Percentiles rank a stretch among this genome's conserved stretches.
phyloP scores from a whole-genome alignment of 2,888 invertebrate species.

The Calliphora vomitoria region DNA sequence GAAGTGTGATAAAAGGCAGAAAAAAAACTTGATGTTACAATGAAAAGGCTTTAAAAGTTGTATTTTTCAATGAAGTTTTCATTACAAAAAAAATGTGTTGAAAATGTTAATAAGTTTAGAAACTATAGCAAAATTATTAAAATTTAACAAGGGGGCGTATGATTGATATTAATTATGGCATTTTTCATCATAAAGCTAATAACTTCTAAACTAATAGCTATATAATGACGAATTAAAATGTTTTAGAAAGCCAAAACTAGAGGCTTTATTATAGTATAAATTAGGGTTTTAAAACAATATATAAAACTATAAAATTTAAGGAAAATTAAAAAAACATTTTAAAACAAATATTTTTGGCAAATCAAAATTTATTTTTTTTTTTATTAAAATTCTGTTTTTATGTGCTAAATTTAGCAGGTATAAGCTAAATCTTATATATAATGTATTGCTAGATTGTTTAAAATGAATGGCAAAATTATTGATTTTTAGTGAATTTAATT shows the following conservation, averaged over 20 bases:
- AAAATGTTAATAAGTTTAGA: background rate
- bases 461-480: too few relatives aligned
- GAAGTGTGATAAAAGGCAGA: background rate
- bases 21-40: background rate
- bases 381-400: too few relatives aligned
- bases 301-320: background rate
- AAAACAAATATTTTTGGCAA: background rate
- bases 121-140: background rate
- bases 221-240: background rate
- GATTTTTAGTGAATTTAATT: too few relatives aligned
- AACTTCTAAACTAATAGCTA: background rate
- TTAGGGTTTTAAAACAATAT: background rate
- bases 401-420: too few relatives aligned
- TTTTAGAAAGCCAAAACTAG: background rate
- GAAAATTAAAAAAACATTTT: background rate
- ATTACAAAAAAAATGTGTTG: background rate
- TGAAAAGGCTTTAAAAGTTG: background rate
- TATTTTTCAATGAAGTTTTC: background rate
- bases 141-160: background rate
- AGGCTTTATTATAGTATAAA: background rate
- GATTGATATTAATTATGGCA: constrained; percentile 13
- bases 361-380: too few relatives aligned
- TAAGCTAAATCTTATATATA: too few relatives aligned
- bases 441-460: too few relatives aligned
- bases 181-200: background rate